phyloP scores from a whole-genome alignment of 2,797 vertebrate species.

The Gambusia yucatana region DNA sequence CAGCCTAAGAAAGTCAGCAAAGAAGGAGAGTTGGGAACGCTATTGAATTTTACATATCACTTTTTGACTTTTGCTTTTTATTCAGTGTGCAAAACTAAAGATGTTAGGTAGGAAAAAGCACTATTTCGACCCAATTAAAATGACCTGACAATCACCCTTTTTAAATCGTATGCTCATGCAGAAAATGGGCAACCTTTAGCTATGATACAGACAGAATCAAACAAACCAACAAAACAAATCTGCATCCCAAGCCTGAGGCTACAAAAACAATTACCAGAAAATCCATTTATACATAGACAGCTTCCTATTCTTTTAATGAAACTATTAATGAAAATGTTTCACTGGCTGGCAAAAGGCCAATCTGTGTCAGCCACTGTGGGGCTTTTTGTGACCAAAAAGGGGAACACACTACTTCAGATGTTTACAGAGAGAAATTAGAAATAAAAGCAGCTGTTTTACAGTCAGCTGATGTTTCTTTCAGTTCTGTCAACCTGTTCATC shows the following conservation, averaged over 20 bases:
- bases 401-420: slow-evolving; percentile 25
- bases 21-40: slow-evolving; percentile 6
- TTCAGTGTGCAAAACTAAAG: slow-evolving; percentile 15
- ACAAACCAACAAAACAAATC: slow-evolving; percentile 70
- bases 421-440: slow-evolving; percentile 37
- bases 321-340: slow-evolving; percentile 78
- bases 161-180: slow-evolving; percentile 63
- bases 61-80: slow-evolving; percentile 27
- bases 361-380: slow-evolving; percentile 48
- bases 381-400: slow-evolving; percentile 11
- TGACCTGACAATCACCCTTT: slow-evolving; percentile 39
- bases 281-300: slow-evolving; percentile 79
- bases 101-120: slow-evolving; percentile 20
- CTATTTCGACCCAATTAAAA: slow-evolving; percentile 64
- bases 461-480: slow-evolving; percentile 18
- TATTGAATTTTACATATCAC: slow-evolving; percentile 23
- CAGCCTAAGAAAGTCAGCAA: neutral
- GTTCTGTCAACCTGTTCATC: slow-evolving; percentile 10
- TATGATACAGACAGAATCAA: slow-evolving; percentile 73
- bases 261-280: slow-evolving; percentile 83
- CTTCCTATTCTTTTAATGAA: slow-evolving; percentile 77
- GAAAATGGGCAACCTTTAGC: slow-evolving; percentile 64
- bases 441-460: slow-evolving; percentile 31
- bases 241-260: slow-evolving; percentile 65
- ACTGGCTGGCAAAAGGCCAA: slow-evolving; percentile 55